Percentiles rank a stretch among this genome's conserved stretches.
These are phyloP conservation scores for Asarcornis scutulata DNA, from an alignment of 2,113 vertebrate genomes.

Conservation along the genomic window DNA sequence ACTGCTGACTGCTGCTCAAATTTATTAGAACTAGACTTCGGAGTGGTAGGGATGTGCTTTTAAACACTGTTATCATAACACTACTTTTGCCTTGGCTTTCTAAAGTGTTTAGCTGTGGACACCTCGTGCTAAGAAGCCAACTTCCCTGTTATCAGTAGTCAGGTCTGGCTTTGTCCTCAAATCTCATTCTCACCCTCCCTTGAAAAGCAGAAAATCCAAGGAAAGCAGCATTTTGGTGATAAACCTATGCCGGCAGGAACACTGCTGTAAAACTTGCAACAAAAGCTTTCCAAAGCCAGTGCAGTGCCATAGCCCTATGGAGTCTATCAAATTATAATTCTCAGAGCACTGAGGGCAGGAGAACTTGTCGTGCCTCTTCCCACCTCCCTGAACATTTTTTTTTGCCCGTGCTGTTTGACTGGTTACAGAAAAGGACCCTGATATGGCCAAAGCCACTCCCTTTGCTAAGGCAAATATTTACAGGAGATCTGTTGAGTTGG, in stretches of 20 bases:
- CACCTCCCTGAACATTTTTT: not conserved
- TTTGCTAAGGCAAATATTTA: not conserved
- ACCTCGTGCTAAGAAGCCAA: not conserved
- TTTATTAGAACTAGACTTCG: not conserved
- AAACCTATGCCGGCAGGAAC: not conserved
- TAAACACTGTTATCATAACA: not conserved
- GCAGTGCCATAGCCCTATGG: not conserved
- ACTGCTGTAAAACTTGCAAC: not conserved
- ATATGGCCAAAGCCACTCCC: not conserved
- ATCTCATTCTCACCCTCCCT: not conserved
- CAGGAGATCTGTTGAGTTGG: not conserved
- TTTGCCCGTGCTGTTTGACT: not conserved
- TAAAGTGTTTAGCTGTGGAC: not conserved
- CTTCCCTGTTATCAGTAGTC: not conserved
- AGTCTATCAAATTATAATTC: not conserved
- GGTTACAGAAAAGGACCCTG: not conserved
- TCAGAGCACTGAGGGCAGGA: not conserved
- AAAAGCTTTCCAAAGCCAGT: slow-evolving; percentile 10
- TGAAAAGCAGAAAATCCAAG: slow-evolving; percentile 30
- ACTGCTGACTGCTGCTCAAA: not conserved
- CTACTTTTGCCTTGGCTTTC: not conserved
- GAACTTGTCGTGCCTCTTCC: not conserved
- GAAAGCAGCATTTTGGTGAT: slow-evolving; percentile 26
- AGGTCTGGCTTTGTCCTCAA: not conserved
- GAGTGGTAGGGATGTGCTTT: not conserved